Evolutionary conservation across 2,888 invertebrate species (phyloP).

Genomic region (Petrolisthes cinctipes): DNA sequence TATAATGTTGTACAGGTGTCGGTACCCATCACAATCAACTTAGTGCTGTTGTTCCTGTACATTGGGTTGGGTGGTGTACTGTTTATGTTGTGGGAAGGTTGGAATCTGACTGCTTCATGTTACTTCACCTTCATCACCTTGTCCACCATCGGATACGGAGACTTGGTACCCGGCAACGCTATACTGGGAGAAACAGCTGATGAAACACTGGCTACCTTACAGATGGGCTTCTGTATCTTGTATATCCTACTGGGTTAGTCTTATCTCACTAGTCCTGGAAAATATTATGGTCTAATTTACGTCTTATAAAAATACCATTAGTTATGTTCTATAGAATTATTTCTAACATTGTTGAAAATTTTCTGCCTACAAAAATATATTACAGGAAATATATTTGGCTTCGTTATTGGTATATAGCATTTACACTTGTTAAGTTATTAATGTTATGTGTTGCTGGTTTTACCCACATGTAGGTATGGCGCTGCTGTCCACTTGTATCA

Average conservation of each 20-base stretch:
- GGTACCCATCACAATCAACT: constrained; percentile 67
- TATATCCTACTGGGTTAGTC: constrained; percentile 70
- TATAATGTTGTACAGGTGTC: constrained; percentile 54
- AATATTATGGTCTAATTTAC: too few species aligned
- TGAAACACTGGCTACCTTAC: constrained; percentile 58
- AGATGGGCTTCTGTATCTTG: constrained; percentile 67
- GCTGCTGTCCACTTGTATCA: constrained; percentile 71
- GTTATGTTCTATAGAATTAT: not conserved
- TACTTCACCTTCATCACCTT: constrained; percentile 72
- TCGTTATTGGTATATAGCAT: too few species aligned
- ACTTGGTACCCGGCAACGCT: constrained; percentile 69
- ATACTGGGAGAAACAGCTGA: constrained; percentile 64
- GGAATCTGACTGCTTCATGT: constrained; percentile 66
- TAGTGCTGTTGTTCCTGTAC: constrained; percentile 66
- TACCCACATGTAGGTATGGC: constrained; percentile 68
- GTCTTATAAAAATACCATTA: not conserved
- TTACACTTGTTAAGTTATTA: too few species aligned
- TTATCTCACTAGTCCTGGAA: too few species aligned
- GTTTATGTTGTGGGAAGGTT: constrained; percentile 67
- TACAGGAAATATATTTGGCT: too few species aligned
- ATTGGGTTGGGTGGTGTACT: constrained; percentile 66
- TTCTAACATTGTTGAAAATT: not conserved
- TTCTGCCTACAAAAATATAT: too few species aligned
- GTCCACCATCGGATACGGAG: constrained; percentile 71
- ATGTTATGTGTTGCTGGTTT: not conserved